Evolutionary conservation across 2,888 invertebrate genomes (phyloP).

Genomic region (Allacma fusca): DNA sequence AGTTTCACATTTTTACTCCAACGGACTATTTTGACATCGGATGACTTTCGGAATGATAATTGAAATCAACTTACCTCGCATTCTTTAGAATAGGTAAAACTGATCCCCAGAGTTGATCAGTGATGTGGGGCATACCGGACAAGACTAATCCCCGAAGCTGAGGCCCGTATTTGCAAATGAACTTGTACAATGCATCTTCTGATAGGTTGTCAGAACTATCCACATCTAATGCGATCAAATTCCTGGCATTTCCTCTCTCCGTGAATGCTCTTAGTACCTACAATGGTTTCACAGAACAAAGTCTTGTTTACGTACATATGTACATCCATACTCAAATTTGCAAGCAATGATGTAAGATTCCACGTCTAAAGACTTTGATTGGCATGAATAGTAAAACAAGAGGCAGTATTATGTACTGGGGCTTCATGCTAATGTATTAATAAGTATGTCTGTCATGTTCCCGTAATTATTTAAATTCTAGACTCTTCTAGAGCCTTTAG

Average conservation of each 20-base stretch:
- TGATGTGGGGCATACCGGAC: conserved; percentile 96
- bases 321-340: too few species aligned
- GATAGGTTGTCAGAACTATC: conserved; percentile 94
- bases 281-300: conserved; percentile 38
- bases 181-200: conserved; percentile 91
- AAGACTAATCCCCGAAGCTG: conserved; percentile 88
- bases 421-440: too few species aligned
- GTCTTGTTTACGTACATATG: background rate
- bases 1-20: conserved; percentile 14
- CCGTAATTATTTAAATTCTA: too few species aligned
- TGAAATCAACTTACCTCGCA: conserved; percentile 72
- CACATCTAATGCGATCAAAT: conserved; percentile 87
- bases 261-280: conserved; percentile 87
- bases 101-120: conserved; percentile 97
- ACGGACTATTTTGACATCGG: too few species aligned
- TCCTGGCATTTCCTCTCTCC: conserved; percentile 79
- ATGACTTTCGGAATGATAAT: too few species aligned
- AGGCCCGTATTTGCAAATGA: conserved; percentile 86
- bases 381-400: too few species aligned
- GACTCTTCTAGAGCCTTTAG: too few species aligned
- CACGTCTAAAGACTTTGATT: too few species aligned
- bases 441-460: too few species aligned
- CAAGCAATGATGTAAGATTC: too few species aligned
- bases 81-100: conserved; percentile 90
- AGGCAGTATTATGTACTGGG: too few species aligned